Base-by-base conservation (phyloP, 2,113 vertebrate genomes). In the Hystrix cristata region DNA sequence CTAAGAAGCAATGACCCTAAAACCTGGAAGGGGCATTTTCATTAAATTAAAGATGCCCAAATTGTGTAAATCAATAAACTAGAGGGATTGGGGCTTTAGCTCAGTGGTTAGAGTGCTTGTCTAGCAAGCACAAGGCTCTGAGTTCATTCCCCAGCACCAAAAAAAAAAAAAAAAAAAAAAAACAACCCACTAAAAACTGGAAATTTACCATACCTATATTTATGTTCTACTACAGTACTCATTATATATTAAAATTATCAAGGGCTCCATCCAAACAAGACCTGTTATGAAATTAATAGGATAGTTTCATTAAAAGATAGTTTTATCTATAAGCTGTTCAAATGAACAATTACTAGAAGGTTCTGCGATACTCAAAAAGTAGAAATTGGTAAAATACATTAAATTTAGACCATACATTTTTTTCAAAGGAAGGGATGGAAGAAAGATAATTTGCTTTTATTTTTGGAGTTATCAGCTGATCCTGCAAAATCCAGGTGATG, bases 181-280 rank as follows among this genome's bases (percentile, higher is more conserved):
- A n/a, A n/a, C n/a, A n/a, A n/a, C n/a, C n/a, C 38, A 38, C 38
- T 38, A 38, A 38, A 38, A 38, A 38, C 38, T 38, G 38, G 38
- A 38, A 38, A 38, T 13, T 64, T 89, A 14, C 1, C 12, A 4
- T 55, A 81, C 5, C 11, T 53, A 34, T n/a, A 48, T 43, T 34
- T 67, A 34, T 55, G 2, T 43, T 86, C 31, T 92, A 46, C 62
- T 46, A 53, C 9, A 48, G 15, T 95, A 86, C 2, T 79, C 29
- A 90, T 8, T 27, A 79, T n/a, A 60, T 59, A 91, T 80, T 89
- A 93, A 87, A 43, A 76, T 83, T 91, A 59, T 86, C 53, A 62
- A 62, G 38, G 38, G 53, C 18, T 51, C 27, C 6, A 82, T 82
- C 16, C 25, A 89, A 94, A 87, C 34, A 5, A 92, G 1, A 59